Evolutionary conservation across 2,888 invertebrate genomes (phyloP).

Genomic region (Phorcus lineatus): DNA sequence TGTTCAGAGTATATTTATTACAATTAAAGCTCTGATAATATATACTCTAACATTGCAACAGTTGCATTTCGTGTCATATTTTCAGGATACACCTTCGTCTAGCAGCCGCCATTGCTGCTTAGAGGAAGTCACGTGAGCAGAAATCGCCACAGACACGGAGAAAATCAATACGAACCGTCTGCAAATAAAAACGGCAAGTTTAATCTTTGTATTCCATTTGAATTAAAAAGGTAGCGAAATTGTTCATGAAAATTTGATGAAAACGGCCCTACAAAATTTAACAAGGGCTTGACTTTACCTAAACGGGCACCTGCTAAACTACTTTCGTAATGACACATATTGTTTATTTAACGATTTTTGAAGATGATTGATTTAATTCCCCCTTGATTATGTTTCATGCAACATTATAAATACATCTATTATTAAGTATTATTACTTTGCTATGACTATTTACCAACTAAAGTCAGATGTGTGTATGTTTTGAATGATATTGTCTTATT

Average conservation of each 20-base stretch:
- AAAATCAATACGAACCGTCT: too few relatives aligned
- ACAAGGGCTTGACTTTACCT: not conserved
- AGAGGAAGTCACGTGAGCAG: slow-evolving; percentile 12
- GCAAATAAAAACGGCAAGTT: too few relatives aligned
- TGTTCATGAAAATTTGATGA: too few relatives aligned
- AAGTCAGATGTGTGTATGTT: too few relatives aligned
- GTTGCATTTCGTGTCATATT: not conserved
- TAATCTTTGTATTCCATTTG: too few relatives aligned
- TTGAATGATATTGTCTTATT: too few relatives aligned
- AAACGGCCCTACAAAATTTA: not conserved
- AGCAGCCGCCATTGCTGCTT: slow-evolving; percentile 20
- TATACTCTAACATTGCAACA: too few relatives aligned
- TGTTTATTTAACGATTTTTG: not conserved
- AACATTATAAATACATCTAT: not conserved
- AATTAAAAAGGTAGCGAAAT: too few relatives aligned
- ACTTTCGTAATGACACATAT: not conserved
- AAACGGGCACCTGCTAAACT: not conserved
- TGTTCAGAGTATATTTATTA: too few relatives aligned
- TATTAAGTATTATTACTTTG: not conserved
- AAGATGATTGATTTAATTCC: not conserved
- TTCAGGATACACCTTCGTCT: not conserved
- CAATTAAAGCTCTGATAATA: too few relatives aligned
- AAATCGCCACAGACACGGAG: not conserved
- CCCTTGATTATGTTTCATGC: not conserved
- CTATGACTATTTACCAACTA: not conserved